These are phyloP conservation scores for Hippocampus zosterae DNA, from an alignment of 2,113 vertebrate genomes.

Conservation along the genomic window DNA sequence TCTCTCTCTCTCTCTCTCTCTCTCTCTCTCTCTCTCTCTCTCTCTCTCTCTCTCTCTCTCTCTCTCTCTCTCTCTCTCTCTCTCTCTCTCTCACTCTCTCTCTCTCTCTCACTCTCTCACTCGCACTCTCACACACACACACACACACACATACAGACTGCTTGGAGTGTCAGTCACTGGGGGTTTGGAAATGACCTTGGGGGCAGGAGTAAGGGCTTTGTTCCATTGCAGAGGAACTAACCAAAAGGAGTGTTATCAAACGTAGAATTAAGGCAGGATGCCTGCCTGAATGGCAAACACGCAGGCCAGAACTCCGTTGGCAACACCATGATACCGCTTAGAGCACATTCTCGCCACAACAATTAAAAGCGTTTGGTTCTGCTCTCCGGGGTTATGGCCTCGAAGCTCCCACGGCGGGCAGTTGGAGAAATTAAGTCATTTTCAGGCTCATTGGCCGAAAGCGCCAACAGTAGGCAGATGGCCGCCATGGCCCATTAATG, in stretches of 20 bases:
- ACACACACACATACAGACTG: background rate
- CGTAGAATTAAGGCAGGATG: background rate
- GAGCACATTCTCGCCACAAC: background rate
- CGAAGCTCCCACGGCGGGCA: background rate
- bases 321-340: background rate
- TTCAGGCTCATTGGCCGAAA: background rate
- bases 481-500: background rate
- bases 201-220: background rate
- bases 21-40: no score
- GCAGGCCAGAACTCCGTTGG: background rate
- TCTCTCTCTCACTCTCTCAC: no score
- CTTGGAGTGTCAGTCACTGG: background rate
- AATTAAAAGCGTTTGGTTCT: background rate
- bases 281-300: background rate
- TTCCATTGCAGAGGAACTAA: background rate
- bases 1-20: no score
- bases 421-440: background rate
- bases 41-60: no score
- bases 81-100: no score
- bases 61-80: no score
- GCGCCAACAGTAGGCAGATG: slow-evolving; percentile 1
- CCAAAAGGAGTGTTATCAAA: background rate
- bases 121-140: background rate
- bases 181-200: background rate
- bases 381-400: background rate